phyloP scores from a whole-genome alignment of 2,797 vertebrate species.

The Acanthopagrus latus region DNA sequence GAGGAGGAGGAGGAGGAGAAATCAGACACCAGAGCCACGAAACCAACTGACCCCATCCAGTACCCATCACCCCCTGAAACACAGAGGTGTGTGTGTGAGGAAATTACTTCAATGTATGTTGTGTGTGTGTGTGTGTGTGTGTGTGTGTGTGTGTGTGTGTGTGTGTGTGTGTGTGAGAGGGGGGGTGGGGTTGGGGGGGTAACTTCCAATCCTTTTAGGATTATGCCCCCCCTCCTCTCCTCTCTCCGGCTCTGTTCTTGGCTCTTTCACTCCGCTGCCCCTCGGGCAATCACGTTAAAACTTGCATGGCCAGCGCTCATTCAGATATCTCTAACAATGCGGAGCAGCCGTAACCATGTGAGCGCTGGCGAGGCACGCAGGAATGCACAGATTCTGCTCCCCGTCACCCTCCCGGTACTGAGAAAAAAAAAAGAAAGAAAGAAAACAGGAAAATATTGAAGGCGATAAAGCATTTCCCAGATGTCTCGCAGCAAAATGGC shows the following conservation, averaged over 20 bases:
- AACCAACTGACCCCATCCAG: constrained; percentile 78
- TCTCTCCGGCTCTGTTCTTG: constrained; percentile 74
- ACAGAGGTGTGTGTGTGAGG: constrained; percentile 47
- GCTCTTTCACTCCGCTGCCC: constrained; percentile 88
- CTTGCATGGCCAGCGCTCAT: constrained; percentile 94
- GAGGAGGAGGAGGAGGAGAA: constrained; percentile 80
- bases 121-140: constrained; percentile 26
- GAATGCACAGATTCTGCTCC: constrained; percentile 94
- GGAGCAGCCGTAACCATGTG: constrained; percentile 94
- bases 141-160: constrained; percentile 23
- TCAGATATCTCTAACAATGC: constrained; percentile 95
- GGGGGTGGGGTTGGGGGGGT: constrained; percentile 14
- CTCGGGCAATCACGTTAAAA: constrained; percentile 94
- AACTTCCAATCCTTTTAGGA: constrained; percentile 88
- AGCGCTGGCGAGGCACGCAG: constrained; percentile 91
- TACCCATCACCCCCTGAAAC: constrained; percentile 72
- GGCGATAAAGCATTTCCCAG: constrained; percentile 47
- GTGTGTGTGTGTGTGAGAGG: constrained; percentile 47
- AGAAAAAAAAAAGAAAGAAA: background rate
- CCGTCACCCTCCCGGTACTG: constrained; percentile 81
- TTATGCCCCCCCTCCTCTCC: constrained; percentile 75
- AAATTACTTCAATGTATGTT: constrained; percentile 33
- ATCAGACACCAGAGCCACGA: constrained; percentile 88
- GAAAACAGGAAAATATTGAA: constrained; percentile 51
- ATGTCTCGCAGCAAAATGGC: constrained; percentile 26